Conservation (phyloP, 2,888 invertebrate species). For the Elysia crispata region DNA sequence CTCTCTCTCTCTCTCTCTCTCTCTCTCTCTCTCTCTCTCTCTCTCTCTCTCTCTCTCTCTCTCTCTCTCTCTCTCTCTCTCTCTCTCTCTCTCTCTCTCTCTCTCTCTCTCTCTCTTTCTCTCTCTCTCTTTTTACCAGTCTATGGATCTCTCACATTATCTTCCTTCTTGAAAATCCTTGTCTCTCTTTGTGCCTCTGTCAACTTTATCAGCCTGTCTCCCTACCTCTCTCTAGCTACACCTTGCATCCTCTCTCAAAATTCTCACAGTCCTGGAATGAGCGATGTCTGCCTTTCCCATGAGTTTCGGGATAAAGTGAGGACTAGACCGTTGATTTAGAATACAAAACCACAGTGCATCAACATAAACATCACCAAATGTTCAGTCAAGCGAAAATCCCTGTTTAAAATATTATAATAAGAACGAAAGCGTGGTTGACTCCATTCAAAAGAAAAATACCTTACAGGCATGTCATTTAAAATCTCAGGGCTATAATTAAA, state of each 20-base stretch:
- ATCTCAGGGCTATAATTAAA: too few relatives aligned
- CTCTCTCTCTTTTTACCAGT: not conserved
- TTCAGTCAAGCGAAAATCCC: too few relatives aligned
- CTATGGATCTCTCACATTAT: not conserved
- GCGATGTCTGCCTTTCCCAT: not conserved
- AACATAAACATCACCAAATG: too few relatives aligned
- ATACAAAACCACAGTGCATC: not conserved
- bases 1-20: slow-evolving; percentile 4
- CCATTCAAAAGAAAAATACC: too few relatives aligned
- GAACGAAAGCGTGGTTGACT: too few relatives aligned
- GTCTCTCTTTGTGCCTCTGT: not conserved
- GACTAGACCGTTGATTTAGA: too few relatives aligned
- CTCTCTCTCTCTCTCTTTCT: not conserved
- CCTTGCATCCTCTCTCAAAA: not conserved
- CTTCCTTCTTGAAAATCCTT: too few relatives aligned
- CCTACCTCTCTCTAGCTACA: slow-evolving; percentile 24
- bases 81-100: too few relatives aligned
- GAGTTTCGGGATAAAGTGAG: too few relatives aligned
- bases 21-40: slow-evolving; percentile 20
- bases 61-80: slow-evolving; percentile 32
- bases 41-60: slow-evolving; percentile 1
- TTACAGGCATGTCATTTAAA: too few relatives aligned
- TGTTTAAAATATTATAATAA: too few relatives aligned
- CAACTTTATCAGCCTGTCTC: slow-evolving; percentile 1
- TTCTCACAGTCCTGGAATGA: not conserved